Percentiles rank a stretch among this genome's conserved stretches.
phyloP scores from a whole-genome alignment of 2,113 vertebrate species.

The Nycticorax nycticorax region DNA sequence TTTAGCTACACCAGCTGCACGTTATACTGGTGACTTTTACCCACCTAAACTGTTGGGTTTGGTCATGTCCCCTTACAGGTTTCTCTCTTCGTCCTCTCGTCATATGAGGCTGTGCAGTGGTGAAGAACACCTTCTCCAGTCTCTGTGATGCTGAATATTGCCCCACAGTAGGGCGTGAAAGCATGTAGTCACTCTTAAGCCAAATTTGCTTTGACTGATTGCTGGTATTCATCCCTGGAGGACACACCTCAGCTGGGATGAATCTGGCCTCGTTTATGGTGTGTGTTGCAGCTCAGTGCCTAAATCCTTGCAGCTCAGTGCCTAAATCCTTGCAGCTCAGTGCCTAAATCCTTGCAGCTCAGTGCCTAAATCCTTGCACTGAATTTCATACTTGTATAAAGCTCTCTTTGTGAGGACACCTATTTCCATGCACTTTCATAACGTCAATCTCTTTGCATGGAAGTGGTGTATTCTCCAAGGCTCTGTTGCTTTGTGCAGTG shows the following conservation, averaged over 20 bases:
- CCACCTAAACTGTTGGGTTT: background rate
- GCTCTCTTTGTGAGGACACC: background rate
- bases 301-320: background rate
- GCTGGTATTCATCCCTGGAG: background rate
- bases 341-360: background rate
- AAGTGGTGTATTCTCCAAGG: background rate
- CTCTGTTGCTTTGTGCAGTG: background rate
- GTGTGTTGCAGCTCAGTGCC: fast-evolving
- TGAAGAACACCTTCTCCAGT: background rate
- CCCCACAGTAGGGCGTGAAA: background rate
- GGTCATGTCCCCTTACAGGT: background rate
- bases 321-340: fast-evolving
- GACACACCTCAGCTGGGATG: background rate
- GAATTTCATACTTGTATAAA: background rate
- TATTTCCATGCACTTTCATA: background rate
- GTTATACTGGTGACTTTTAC: background rate
- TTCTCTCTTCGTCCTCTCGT: background rate
- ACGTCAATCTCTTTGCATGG: background rate
- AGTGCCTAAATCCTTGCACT: background rate
- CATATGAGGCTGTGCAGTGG: fast-evolving
- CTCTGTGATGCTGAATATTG: background rate
- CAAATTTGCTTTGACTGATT: background rate
- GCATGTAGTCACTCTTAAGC: background rate
- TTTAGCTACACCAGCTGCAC: background rate
- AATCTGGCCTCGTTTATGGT: background rate